Base-by-base conservation (phyloP, 1,140 invertebrate genomes). In the Euura lappo region DNA sequence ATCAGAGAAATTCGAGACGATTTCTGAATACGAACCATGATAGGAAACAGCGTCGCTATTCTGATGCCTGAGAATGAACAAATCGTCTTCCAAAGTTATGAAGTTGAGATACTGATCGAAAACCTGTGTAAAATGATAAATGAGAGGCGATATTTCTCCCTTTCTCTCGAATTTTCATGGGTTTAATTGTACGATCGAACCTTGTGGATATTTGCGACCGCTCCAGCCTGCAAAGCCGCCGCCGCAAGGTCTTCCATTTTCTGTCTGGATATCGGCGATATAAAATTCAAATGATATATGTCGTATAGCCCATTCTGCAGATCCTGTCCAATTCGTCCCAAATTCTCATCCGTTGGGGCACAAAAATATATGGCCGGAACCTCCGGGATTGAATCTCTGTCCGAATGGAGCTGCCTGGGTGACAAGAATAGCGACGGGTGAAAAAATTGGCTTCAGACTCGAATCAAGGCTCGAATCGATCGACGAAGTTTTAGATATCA, bases 291-390 rank as follows among this genome's bases (percentile, higher is more conserved):
- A 85, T 98, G 97, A 88, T 98, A 99, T 51, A 93, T 91, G 81
- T 99, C 98, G 86, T 99, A 99, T 28, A 98, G 87, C 45, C 94
- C 93, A 87, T 95, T 96, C 76, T 96, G 93, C 72, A 99, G 92
- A 86, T 98, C 97, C 88, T 98, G 95, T 71, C 94, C 94, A 76
- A 99, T 99, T 78, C 97, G 90, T 65, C 93, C 93, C 44, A 99
- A 90, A 89, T 99, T 99, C 86, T 99, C 97, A 83, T 99, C 96
- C 45, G 94, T 95, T n/a, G 99, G 98, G 77, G 95, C 91, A 87
- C 99, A 98, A 86, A 99, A 99, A 88, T 99, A 99, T 68, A 99
- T 93, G 7, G 97, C 98, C 76, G 98, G 98, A 11, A 99, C 98
- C 90, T 99, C 99, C 4, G 98, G 97, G 79, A 99, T 97, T 6